Evolutionary conservation across 2,113 vertebrate genomes (phyloP).

Genomic region (Marmota monax): DNA sequence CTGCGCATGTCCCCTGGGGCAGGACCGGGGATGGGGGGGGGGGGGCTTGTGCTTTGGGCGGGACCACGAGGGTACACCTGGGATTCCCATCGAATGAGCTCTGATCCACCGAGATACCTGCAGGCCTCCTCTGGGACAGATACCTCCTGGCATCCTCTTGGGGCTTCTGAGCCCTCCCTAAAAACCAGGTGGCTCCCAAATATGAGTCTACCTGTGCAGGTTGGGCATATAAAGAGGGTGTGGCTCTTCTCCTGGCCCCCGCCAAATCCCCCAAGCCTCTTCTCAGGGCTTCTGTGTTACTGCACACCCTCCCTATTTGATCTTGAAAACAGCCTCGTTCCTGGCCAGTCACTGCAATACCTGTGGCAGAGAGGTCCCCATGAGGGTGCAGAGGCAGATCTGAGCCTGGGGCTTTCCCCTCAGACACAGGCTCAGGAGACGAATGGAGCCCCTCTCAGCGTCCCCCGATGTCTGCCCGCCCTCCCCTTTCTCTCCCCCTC

Average conservation of each 20-base stretch:
- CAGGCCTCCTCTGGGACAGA: background rate
- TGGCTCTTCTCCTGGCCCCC: background rate
- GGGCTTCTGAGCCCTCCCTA: background rate
- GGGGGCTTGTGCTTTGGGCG: background rate
- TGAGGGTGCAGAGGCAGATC: background rate
- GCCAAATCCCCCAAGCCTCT: background rate
- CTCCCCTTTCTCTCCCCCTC: background rate
- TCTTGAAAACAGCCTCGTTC: background rate
- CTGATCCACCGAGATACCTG: background rate
- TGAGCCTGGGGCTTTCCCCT: background rate
- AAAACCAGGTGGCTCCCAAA: background rate
- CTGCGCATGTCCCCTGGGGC: background rate
- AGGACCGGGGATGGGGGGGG: background rate
- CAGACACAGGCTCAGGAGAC: background rate
- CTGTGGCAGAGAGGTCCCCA: background rate
- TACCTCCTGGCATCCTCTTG: background rate
- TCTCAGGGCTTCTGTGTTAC: background rate
- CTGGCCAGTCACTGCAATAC: background rate
- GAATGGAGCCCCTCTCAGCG: background rate
- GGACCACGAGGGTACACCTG: background rate
- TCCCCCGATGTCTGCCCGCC: background rate
- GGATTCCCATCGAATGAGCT: background rate
- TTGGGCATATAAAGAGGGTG: background rate
- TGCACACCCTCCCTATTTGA: background rate
- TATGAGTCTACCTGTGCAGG: background rate